Evolutionary conservation across 2,888 invertebrate genomes (phyloP).

Genomic region (Cerastis leucographa): DNA sequence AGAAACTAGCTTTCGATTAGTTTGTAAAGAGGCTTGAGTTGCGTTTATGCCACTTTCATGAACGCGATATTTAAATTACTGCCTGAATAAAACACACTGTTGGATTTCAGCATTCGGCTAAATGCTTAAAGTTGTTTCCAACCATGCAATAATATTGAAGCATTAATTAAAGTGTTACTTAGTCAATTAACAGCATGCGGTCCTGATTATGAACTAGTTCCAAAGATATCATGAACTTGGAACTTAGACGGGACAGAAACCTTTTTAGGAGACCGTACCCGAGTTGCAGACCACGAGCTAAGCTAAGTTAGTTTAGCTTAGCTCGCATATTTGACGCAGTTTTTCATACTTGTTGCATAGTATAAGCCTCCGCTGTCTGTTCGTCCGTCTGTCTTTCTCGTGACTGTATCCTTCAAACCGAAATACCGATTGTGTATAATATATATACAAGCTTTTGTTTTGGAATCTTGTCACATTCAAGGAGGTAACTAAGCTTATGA

Average conservation of each 20-base stretch:
- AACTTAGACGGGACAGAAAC: too few species aligned
- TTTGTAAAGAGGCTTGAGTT: constrained; percentile 1
- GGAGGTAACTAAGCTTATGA: too few species aligned
- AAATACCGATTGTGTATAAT: too few species aligned
- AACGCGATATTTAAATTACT: background rate
- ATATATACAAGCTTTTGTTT: too few species aligned
- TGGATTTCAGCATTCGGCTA: background rate
- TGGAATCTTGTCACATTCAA: too few species aligned
- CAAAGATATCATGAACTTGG: too few species aligned
- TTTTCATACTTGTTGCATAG: too few species aligned
- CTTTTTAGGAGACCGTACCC: background rate
- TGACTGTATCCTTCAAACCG: background rate
- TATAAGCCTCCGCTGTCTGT: background rate
- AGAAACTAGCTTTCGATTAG: background rate
- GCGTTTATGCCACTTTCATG: background rate
- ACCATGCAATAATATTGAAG: background rate
- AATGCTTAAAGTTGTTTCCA: too few species aligned
- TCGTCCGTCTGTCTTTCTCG: background rate
- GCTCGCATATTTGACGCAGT: too few species aligned
- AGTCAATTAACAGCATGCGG: background rate
- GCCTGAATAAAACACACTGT: background rate
- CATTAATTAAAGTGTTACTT: background rate
- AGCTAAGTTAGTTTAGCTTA: too few species aligned
- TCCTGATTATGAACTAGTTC: background rate
- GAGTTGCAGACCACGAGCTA: too few species aligned